Evolutionary conservation across 2,888 invertebrate species (phyloP).

Genomic region (Drosophila falleni): DNA sequence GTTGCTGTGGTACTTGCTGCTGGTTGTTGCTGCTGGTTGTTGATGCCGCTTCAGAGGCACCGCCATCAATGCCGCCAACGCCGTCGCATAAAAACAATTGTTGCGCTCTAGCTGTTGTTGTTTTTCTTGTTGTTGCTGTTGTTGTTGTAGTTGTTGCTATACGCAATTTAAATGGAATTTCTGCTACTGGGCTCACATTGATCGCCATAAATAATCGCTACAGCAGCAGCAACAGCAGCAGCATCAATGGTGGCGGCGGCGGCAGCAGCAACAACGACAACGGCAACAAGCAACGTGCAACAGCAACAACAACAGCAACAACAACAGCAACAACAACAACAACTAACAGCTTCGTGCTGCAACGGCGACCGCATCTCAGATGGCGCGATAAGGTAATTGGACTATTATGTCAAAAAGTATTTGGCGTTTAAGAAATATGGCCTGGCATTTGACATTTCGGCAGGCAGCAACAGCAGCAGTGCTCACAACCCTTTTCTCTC

Average conservation of each 20-base stretch:
- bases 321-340: constrained; percentile 35
- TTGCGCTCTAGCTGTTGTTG: constrained; percentile 47
- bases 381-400: constrained; percentile 85
- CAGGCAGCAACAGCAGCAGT: constrained; percentile 62
- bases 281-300: constrained; percentile 33
- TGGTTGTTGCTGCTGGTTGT: constrained; percentile 42
- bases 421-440: constrained; percentile 84
- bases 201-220: constrained; percentile 77
- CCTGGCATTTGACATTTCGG: constrained; percentile 84
- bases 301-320: constrained; percentile 28
- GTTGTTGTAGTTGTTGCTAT: constrained; percentile 49
- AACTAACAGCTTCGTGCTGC: constrained; percentile 57
- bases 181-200: constrained; percentile 73
- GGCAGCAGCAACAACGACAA: constrained; percentile 35
- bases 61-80: constrained; percentile 80
- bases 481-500: constrained; percentile 6
- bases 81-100: constrained; percentile 73
- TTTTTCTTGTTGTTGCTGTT: constrained; percentile 34
- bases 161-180: constrained; percentile 81
- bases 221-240: constrained; percentile 46
- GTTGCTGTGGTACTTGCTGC: constrained; percentile 39
- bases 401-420: constrained; percentile 85
- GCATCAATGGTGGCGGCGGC: constrained; percentile 43
- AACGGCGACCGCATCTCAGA: constrained; percentile 79
- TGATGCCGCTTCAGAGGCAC: constrained; percentile 74